Evolutionary conservation across 2,797 vertebrate species (phyloP).

Genomic region (Sebastes cheni): DNA sequence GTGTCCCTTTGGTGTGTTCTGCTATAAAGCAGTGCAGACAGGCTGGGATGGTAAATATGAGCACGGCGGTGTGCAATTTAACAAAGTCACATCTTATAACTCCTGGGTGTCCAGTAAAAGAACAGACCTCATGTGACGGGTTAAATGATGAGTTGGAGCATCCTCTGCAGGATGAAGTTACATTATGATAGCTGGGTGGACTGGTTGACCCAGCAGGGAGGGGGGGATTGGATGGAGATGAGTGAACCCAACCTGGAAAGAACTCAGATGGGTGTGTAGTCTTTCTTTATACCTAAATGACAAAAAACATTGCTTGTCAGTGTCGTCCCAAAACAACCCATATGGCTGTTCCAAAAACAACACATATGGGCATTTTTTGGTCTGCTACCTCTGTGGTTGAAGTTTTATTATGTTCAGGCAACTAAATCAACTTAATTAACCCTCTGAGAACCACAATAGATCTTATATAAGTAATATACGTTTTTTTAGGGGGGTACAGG

Average conservation of each 20-base stretch:
- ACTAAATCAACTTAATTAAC: not conserved
- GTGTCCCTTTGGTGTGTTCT: not conserved
- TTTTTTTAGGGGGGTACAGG: no score
- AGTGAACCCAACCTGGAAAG: not conserved
- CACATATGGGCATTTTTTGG: not conserved
- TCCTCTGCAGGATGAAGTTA: conserved; percentile 1
- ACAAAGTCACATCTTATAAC: conserved; percentile 6
- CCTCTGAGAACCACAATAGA: no score
- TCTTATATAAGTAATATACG: no score
- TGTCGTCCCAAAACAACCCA: not conserved
- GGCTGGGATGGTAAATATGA: not conserved
- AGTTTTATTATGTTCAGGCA: not conserved
- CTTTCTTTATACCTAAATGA: not conserved
- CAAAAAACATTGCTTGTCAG: not conserved
- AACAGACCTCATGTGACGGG: not conserved
- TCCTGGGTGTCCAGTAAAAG: not conserved
- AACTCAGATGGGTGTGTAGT: not conserved
- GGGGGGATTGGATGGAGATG: not conserved
- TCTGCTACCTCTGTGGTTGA: not conserved
- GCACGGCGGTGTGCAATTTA: not conserved
- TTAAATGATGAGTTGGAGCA: not conserved
- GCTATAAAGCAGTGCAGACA: not conserved
- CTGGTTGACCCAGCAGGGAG: not conserved
- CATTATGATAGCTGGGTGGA: not conserved
- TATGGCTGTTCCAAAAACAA: not conserved